Conservation (phyloP, 2,113 vertebrate species). For the Cnemophilus loriae region DNA sequence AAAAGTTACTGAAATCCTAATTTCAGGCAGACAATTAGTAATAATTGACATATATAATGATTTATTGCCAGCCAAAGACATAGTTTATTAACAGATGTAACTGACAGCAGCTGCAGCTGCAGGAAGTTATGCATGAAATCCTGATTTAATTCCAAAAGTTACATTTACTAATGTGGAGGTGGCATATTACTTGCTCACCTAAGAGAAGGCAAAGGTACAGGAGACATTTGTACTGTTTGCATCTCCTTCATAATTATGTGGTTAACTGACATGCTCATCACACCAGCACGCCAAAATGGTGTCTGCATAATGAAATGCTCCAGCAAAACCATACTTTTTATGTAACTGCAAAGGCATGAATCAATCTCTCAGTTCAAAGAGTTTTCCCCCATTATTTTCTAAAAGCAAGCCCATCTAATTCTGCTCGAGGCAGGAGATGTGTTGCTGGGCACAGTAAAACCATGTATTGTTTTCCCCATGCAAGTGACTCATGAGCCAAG, state of each 20-base stretch:
- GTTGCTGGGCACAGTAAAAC: not conserved
- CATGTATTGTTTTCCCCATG: not conserved
- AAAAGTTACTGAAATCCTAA: not conserved
- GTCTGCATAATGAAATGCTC: not conserved
- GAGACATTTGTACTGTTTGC: not conserved
- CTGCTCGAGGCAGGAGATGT: not conserved
- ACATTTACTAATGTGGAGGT: rapidly evolving
- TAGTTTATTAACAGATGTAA: not conserved
- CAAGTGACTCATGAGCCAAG: not conserved
- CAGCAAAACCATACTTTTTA: not conserved
- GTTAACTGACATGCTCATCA: not conserved
- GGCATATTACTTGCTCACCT: not conserved
- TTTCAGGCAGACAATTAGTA: not conserved
- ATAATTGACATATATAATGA: not conserved
- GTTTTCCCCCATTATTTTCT: not conserved
- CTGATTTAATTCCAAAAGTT: not conserved
- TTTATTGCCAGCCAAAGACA: not conserved
- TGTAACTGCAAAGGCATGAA: not conserved
- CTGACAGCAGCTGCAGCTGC: not conserved
- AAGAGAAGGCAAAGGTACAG: not conserved
- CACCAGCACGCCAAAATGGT: not conserved
- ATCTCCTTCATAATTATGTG: not conserved
- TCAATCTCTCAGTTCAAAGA: not conserved
- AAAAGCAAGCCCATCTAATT: not conserved
- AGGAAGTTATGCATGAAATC: not conserved